Base-by-base conservation (phyloP, 2,113 vertebrate species). In the Cebidichthys violaceus region DNA sequence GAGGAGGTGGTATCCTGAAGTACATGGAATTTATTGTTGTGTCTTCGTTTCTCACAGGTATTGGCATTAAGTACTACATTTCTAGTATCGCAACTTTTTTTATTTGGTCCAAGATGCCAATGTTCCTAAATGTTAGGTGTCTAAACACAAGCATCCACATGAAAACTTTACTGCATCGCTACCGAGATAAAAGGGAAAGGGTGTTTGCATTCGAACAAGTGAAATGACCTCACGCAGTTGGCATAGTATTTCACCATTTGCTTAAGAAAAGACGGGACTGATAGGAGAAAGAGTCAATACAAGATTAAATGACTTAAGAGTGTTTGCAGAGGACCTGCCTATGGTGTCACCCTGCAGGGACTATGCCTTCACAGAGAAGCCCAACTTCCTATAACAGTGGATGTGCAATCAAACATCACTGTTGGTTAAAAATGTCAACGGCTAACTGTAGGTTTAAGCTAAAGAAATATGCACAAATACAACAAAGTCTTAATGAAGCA, bases 251-350 rank as follows among this genome's bases (percentile, higher is more conserved):
- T 75, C 68, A 45, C 68, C 9, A 11, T 70, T 68, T 66, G 62
- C 72, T 79, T 61, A 60, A 79, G 61, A 73, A 9, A 41, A 55
- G 67, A 75, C 43, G 33, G 61, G 33, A 5, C 70, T 55, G 62
- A 80, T 33, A 68, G 68, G 70, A 75, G 24, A 18, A 47, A 33
- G 70, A 83, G 80, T 80, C 82, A 22, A 82, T 77, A 67, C 35
- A 18, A 69, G 72, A 85, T 77, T 71, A 78, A 89, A 82, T 80
- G 65, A 68, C 77, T 80, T 65, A 41, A 81, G 62, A 77, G 68
- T 62, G 81, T 83, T 80, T 81, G 85, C 71, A 39, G 27, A 75
- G 59, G 24, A 70, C 52, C 41, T 43, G 60, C 59, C 9, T 68
- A 52, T 43, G 31, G 74, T 70, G 77, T 70, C 61, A n/a, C 65